Evolutionary conservation across 2,113 vertebrate genomes (phyloP), one percentile per base, ranked within the genome.

Genomic region (Oncorhynchus mykiss): DNA sequence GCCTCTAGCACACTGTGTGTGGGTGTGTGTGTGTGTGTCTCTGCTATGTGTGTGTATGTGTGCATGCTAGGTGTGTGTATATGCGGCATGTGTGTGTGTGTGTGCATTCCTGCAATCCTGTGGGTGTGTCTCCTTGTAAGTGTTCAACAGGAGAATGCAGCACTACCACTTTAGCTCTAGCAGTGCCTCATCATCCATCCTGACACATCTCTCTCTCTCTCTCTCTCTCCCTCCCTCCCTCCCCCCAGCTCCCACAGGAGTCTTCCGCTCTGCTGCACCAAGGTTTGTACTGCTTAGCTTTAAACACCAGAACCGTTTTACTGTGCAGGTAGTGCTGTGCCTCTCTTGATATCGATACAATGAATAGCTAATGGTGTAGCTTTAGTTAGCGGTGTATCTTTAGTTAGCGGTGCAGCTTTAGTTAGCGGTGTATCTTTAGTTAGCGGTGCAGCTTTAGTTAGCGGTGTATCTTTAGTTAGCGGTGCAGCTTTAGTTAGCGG

Each of bases 271-370:
- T 77, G 79, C 78, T 83, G 75, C 75, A 72, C 59, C 74, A 75
- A 77, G 80, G 80, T 84, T 87, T 84, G 78, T 80, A 82, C 80
- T 24, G 5, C 45, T 69, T 77, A 72, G 75, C 78, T 66, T 78
- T 74, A 78, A 54, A 84, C 86, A 75, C 75, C 71, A 59, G 64
- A 71, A 78, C 73, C 77, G 39, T 68, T 79, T 48, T 51, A 12
- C 68, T 85, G 81, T 87, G 82, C 66, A 49, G 79, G 77, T 82
- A 82, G 45, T 84, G 49, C 11, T 51, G 49, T 54, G 51, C 5
- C 51, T 54, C 51, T 54, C 51, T 54, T 54, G 51, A 54, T 54
- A 54, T 54, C 4, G 14, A 54, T 54, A 18, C 51, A 1, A 54
- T 54, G 51, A 18, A 54, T 54, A 54, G 51, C 1, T 54, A 45